Conservation (phyloP, 2,888 invertebrate species). For the Patella depressa region DNA sequence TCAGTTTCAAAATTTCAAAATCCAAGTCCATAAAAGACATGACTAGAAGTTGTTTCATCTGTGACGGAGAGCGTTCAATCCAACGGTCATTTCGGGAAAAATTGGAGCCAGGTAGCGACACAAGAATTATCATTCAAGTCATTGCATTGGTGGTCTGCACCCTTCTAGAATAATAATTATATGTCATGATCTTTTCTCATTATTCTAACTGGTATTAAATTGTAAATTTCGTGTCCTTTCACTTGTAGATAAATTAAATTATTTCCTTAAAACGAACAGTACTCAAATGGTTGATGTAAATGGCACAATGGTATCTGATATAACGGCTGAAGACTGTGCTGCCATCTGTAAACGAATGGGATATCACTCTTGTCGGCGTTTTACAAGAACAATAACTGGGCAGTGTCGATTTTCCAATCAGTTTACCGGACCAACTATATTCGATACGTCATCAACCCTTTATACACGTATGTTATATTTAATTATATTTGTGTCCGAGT, state of each 20-base stretch:
- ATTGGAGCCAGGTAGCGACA: no score
- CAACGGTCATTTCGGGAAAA: no score
- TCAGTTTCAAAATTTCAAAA: no score
- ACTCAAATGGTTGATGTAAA: background rate
- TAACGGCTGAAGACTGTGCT: constrained; percentile 1
- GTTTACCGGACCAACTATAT: background rate
- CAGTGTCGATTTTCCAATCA: background rate
- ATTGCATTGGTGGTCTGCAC: no score
- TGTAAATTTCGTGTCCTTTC: background rate
- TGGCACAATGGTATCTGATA: background rate
- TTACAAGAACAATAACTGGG: background rate
- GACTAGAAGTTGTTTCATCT: no score
- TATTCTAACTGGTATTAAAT: no score
- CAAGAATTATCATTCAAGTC: no score
- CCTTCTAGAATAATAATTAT: no score
- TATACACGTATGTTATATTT: background rate
- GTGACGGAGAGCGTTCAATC: no score
- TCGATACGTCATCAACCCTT: background rate
- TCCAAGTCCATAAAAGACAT: no score
- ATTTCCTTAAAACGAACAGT: background rate
- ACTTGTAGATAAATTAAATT: background rate
- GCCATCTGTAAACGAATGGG: background rate
- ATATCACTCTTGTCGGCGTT: background rate
- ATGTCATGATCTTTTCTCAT: no score
- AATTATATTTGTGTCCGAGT: no score